Conservation (phyloP, 2,888 invertebrate genomes). For the Apotomis turbidana region DNA sequence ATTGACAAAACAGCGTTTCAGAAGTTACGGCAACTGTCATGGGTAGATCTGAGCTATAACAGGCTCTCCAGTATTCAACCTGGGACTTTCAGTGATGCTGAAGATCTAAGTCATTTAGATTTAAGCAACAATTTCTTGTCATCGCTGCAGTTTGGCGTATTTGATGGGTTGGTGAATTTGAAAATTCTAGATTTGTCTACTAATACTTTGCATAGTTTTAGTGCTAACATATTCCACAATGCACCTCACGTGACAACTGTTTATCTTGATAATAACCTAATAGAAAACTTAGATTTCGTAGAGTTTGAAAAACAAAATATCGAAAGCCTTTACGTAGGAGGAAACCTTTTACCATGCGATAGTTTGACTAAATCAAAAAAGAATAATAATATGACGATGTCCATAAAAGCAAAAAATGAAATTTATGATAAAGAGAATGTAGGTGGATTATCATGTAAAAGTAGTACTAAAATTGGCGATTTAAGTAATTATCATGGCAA, state of each 20-base stretch:
- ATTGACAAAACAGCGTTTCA: conserved; percentile 33
- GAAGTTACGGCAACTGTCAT: conserved; percentile 17
- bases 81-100: conserved; percentile 21
- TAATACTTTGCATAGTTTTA: conserved; percentile 26
- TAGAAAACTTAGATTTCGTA: conserved; percentile 18
- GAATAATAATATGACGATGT: neutral
- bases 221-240: conserved; percentile 31
- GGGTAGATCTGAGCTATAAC: conserved; percentile 36
- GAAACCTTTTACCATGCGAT: conserved; percentile 24
- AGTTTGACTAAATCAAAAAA: conserved; percentile 23
- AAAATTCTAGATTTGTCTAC: conserved; percentile 23
- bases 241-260: conserved; percentile 1
- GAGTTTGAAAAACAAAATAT: conserved; percentile 15
- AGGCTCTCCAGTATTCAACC: conserved; percentile 31
- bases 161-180: conserved; percentile 31
- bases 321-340: conserved; percentile 25
- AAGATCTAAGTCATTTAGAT: conserved; percentile 20
- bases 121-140: conserved; percentile 29
- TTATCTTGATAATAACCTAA: conserved; percentile 29
- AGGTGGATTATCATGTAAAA: conserved; percentile 34
- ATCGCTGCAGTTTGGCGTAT: conserved; percentile 21
- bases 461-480: conserved; percentile 16
- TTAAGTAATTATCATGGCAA: conserved; percentile 3
- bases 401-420: conserved; percentile 10
- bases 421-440: conserved; percentile 30